Percentiles rank a stretch among this genome's conserved stretches.
These are phyloP conservation scores for Mastigias papua DNA, from an alignment of 30 jellyfish, hydroid and myxozoan species.

Conservation along the genomic window DNA sequence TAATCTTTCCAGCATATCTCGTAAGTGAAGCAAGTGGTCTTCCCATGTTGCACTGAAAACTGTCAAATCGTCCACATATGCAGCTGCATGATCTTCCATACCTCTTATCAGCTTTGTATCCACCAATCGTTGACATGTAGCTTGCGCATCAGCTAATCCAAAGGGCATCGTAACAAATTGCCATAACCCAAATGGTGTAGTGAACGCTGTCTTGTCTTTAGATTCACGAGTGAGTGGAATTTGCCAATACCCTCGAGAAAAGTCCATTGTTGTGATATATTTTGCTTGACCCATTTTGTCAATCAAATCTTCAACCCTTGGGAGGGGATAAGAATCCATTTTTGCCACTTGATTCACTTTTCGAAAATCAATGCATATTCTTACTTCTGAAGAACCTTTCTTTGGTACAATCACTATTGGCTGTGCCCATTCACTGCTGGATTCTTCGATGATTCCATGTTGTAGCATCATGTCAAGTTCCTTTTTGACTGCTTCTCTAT, in stretches of 20 bases:
- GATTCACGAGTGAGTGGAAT: constrained; percentile 8
- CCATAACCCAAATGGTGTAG: background rate
- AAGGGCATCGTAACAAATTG: background rate
- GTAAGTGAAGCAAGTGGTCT: background rate
- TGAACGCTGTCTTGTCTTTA: background rate
- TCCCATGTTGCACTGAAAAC: background rate
- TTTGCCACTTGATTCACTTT: background rate
- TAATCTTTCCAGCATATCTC: background rate
- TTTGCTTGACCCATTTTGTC: constrained; percentile 27
- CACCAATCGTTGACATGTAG: constrained; percentile 6
- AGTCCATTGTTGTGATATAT: constrained; percentile 21
- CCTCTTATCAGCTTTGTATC: background rate
- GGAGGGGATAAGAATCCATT: background rate
- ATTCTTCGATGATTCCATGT: background rate
- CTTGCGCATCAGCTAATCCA: constrained; percentile 11
- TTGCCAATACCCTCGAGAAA: constrained; percentile 27
- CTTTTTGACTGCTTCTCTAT: background rate
- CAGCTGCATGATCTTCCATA: background rate
- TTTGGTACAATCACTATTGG: background rate
- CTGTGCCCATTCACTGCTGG: background rate
- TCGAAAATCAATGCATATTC: background rate
- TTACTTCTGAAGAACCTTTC: background rate
- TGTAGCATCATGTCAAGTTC: background rate
- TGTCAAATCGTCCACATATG: background rate
- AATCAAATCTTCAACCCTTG: constrained; percentile 16